Evolutionary conservation across 2,113 vertebrate genomes (phyloP), one percentile per base, ranked within the genome.

Genomic region (Lonchura striata): DNA sequence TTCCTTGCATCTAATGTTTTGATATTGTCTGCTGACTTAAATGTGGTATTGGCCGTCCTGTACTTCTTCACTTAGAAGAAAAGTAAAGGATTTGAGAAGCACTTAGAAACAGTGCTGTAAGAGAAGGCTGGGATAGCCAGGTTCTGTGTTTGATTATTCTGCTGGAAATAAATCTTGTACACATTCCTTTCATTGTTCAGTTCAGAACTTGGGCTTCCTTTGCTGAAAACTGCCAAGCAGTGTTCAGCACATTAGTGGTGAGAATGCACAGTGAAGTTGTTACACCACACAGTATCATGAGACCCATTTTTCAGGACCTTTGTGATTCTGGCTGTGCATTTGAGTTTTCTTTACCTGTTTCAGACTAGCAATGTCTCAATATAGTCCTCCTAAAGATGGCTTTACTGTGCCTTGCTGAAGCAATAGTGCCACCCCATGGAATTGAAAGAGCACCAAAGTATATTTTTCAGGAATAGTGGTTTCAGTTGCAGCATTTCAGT

Each of bases 401-500:
- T 23, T 23, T 56, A 4, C 14, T 18, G 28, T 53, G 10, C 35
- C 21, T 65, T 74, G 31, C 59, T 83, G 78, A 74, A 86, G 83
- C 69, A 79, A 88, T 19, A 89, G 80, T 91, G 96, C 95, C 95
- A 85, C 92, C 96, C 92, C 27, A 56, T 7, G 95, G 92, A 90
- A 71, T 0, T 39, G 46, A 56, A 76, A 59, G 60, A 15, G 30
- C 56, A n/a, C 6, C 18, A 7, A 24, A 61, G 46, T 35, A 9
- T 42, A 50, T 89, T n/a, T 60, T 82, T 66, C n/a, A 61, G 46
- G 22, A 80, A 33, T 4, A 57, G 44, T 0, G 0, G 13, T 68
- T 80, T 85, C 1, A 3, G 54, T 57, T 66, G 52, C 57, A 41
- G n/a, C 52, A 20, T 52, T 80, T 63, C 10, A 39, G 0, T 71